Conservation (phyloP, 2,797 vertebrate genomes). For the Syndactyla subalaris region DNA sequence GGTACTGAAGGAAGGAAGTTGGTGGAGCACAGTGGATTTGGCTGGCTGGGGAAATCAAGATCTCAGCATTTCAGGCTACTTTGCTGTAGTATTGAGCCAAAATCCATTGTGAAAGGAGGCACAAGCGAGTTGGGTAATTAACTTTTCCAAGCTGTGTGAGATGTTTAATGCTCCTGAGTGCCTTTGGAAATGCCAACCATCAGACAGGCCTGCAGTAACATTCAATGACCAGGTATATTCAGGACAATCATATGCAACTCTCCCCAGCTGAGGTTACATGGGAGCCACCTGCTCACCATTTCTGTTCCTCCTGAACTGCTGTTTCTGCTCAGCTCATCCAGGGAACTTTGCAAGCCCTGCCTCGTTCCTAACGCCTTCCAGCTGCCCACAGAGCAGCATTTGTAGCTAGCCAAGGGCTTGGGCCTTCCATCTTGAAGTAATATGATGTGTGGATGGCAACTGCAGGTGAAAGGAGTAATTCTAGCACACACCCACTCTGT, state of each 20-base stretch:
- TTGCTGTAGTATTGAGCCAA: not conserved
- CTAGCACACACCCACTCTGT: not conserved
- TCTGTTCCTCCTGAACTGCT: not conserved
- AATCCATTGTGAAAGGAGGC: not conserved
- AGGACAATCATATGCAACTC: not conserved
- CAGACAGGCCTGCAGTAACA: not conserved
- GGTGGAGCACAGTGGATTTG: not conserved
- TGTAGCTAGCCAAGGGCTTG: not conserved
- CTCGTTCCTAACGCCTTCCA: not conserved
- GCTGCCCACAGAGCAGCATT: not conserved
- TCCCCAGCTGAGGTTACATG: not conserved
- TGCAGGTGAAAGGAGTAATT: not conserved
- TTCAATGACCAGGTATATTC: not conserved
- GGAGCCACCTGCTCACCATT: not conserved
- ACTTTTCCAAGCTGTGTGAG: not conserved
- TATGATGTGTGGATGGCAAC: not conserved
- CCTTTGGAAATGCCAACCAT: not conserved
- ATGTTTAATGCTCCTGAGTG: not conserved
- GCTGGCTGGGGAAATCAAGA: not conserved
- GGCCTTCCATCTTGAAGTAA: fast-evolving
- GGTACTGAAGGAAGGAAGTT: not conserved
- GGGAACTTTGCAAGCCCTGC: not conserved
- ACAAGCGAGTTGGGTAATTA: not conserved
- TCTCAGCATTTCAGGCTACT: not conserved
- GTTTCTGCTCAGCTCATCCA: not conserved